These are phyloP conservation scores for Lepilemur septentrionalis DNA, from an alignment of 2,797 vertebrate species.

Conservation along the genomic window DNA sequence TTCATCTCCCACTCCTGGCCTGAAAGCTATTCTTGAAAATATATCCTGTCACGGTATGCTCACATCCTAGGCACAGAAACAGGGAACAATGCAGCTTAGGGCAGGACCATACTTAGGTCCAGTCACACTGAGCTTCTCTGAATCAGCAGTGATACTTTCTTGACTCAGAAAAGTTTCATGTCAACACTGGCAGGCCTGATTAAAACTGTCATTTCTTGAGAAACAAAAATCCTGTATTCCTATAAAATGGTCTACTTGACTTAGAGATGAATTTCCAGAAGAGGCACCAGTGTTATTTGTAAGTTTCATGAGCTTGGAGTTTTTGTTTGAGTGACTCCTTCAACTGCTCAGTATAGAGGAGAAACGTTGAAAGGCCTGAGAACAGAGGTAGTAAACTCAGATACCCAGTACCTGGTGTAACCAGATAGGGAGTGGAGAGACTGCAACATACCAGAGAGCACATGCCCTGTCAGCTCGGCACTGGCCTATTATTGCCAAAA, in stretches of 20 bases:
- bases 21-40: neutral
- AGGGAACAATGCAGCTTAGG: neutral
- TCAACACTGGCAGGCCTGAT: neutral
- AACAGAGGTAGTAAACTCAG: neutral
- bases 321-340: neutral
- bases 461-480: neutral
- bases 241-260: neutral
- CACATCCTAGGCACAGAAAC: neutral
- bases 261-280: neutral
- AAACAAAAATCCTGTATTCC: slow-evolving; percentile 19
- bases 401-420: neutral
- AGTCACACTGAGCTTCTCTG: neutral
- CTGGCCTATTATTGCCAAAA: neutral
- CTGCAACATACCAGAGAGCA: neutral
- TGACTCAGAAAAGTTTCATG: slow-evolving; percentile 17
- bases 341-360: neutral
- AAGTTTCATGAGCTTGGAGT: neutral
- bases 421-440: neutral
- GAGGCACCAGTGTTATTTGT: neutral
- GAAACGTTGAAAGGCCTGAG: neutral
- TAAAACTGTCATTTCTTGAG: slow-evolving; percentile 23
- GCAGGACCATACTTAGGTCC: neutral
- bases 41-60: neutral
- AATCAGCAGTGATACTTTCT: neutral
- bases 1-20: neutral